A percentile compares a stretch with the other conserved stretches of the same genome.
These are phyloP conservation scores for Lagopus muta DNA, from an alignment of 2,113 vertebrate genomes.

Conservation along the genomic window DNA sequence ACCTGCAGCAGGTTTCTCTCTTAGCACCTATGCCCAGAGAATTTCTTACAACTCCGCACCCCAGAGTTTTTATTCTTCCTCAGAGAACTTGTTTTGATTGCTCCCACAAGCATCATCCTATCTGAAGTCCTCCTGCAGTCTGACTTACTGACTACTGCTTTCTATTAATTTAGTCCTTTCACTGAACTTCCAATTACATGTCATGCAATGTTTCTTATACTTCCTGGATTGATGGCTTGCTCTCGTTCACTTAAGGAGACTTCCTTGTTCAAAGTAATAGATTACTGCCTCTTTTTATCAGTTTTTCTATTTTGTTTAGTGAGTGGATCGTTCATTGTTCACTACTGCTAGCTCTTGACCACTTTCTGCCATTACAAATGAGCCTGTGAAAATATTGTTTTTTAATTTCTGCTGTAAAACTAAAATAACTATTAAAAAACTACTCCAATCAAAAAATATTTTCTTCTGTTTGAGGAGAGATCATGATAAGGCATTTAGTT, in stretches of 20 bases:
- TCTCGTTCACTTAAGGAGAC: neutral
- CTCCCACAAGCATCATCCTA: neutral
- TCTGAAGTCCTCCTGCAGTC: neutral
- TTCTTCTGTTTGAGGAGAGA: neutral
- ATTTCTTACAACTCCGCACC: neutral
- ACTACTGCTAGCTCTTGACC: neutral
- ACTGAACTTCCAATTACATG: neutral
- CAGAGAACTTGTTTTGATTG: neutral
- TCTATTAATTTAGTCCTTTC: neutral
- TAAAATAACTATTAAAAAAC: neutral
- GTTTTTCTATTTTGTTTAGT: neutral
- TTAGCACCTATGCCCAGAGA: neutral
- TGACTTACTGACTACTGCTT: neutral
- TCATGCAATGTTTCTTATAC: neutral
- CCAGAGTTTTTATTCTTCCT: neutral
- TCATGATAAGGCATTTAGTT: neutral
- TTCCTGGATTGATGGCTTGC: neutral
- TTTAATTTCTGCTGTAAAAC: neutral
- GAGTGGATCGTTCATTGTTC: neutral
- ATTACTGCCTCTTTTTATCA: neutral
- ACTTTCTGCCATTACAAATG: neutral
- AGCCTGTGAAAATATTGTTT: neutral
- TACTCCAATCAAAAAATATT: neutral
- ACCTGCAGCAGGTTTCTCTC: neutral
- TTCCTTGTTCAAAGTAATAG: neutral